Evolutionary conservation across 2,888 invertebrate species (phyloP).

Genomic region (Zelleria hepariella): DNA sequence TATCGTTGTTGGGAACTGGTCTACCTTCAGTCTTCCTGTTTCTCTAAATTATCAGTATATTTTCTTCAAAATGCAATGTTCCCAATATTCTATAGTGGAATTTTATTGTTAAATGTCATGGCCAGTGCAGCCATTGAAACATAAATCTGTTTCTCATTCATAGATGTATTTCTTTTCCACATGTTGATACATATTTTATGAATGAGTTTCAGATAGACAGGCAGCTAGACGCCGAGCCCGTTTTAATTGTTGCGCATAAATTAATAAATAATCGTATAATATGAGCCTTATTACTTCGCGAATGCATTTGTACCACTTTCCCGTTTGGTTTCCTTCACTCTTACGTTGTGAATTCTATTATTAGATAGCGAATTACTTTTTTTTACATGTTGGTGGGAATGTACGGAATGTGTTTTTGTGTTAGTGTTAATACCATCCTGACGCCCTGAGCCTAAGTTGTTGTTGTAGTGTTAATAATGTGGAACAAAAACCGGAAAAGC

Average conservation of each 20-base stretch:
- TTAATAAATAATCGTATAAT: background rate
- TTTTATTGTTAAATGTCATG: too few relatives aligned
- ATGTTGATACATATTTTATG: background rate
- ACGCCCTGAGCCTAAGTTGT: too few relatives aligned
- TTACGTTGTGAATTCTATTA: background rate
- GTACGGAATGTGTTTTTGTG: too few relatives aligned
- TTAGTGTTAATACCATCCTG: too few relatives aligned
- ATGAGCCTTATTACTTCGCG: background rate
- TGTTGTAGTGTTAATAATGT: too few relatives aligned
- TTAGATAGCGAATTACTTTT: background rate
- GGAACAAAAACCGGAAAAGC: too few relatives aligned
- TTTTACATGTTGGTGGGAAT: too few relatives aligned
- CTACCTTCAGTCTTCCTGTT: too few relatives aligned
- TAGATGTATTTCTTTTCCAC: background rate
- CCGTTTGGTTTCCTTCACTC: background rate
- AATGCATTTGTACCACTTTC: background rate
- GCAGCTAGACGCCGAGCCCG: background rate
- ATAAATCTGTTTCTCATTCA: background rate
- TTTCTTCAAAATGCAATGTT: too few relatives aligned
- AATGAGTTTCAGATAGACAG: background rate
- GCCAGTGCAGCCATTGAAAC: background rate
- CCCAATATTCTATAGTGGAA: too few relatives aligned
- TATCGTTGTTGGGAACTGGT: too few relatives aligned
- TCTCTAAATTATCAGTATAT: too few relatives aligned
- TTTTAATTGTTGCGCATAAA: background rate